phyloP scores from a whole-genome alignment of 2,888 invertebrate species.

The Mystacides longicornis region DNA sequence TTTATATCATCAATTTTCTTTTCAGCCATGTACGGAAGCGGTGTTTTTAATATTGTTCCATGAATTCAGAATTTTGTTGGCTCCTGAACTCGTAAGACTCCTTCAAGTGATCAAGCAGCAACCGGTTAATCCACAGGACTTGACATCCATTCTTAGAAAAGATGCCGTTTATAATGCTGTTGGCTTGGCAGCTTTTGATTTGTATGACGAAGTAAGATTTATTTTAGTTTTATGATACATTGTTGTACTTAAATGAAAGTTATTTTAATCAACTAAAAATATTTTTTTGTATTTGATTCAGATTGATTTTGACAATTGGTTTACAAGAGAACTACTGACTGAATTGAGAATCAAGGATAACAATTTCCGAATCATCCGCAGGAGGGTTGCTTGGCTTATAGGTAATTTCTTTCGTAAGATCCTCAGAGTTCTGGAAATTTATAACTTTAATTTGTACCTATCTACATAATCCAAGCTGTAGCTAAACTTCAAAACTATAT shows the following conservation, averaged over 20 bases:
- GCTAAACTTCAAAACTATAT: too few relatives aligned
- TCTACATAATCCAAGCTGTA: too few relatives aligned
- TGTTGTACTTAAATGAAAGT: too few relatives aligned
- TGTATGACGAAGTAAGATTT: conserved; percentile 80
- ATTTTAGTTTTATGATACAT: too few relatives aligned
- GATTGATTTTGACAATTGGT: conserved; percentile 92
- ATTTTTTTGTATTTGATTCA: conserved; percentile 32
- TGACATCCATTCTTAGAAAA: conserved; percentile 73
- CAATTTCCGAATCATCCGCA: conserved; percentile 75
- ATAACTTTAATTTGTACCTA: too few relatives aligned
- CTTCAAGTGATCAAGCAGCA: conserved; percentile 62
- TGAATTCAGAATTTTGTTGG: conserved; percentile 64
- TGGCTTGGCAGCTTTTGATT: conserved; percentile 79
- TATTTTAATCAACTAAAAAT: neutral
- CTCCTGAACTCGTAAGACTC: conserved; percentile 66
- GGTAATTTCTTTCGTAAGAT: conserved; percentile 53
- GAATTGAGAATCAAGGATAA: conserved; percentile 77
- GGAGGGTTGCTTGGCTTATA: conserved; percentile 78
- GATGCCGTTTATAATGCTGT: conserved; percentile 93
- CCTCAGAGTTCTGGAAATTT: too few relatives aligned
- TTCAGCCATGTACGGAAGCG: conserved; percentile 80
- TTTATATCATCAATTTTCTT: too few relatives aligned
- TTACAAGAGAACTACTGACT: conserved; percentile 68
- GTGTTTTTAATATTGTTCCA: conserved; percentile 79
- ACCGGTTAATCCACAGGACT: conserved; percentile 62